These are phyloP conservation scores for Lagenorhynchus albirostris DNA, from an alignment of 2,113 vertebrate species.

Conservation along the genomic window DNA sequence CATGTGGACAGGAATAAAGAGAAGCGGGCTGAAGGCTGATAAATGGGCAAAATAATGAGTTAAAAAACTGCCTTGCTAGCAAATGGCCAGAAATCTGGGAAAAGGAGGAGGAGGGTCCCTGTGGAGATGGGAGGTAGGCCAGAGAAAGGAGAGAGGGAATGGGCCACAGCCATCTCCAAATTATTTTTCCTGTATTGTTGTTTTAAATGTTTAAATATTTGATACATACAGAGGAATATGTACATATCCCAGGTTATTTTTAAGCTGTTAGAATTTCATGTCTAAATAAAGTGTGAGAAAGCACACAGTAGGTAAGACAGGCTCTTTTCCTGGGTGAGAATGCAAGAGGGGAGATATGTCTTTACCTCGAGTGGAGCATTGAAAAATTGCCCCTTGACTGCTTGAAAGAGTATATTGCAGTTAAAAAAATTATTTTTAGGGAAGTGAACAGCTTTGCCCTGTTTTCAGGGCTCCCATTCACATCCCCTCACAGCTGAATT, in stretches of 20 bases:
- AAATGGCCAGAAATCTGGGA: not conserved
- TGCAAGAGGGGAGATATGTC: not conserved
- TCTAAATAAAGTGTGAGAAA: not conserved
- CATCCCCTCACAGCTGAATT: not conserved
- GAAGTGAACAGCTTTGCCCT: not conserved
- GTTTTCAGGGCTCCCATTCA: not conserved
- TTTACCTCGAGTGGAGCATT: not conserved
- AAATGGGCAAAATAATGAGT: constrained; percentile 16
- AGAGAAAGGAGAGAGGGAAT: not conserved
- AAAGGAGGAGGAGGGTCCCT: not conserved
- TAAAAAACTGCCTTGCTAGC: not conserved
- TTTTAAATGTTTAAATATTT: not conserved
- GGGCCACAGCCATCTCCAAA: not conserved
- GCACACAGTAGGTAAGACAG: not conserved
- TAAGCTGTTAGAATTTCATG: not conserved
- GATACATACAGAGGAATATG: not conserved
- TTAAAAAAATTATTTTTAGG: not conserved
- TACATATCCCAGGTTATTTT: not conserved
- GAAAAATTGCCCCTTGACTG: not conserved
- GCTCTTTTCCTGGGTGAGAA: not conserved
- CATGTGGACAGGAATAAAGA: not conserved
- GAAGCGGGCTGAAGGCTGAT: not conserved
- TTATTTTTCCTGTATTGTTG: not conserved
- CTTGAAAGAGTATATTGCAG: not conserved
- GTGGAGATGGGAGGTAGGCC: not conserved